Evolutionary conservation across 2,888 invertebrate genomes (phyloP), one percentile per base, ranked within the genome.

Genomic region (Chymomyza amoena): DNA sequence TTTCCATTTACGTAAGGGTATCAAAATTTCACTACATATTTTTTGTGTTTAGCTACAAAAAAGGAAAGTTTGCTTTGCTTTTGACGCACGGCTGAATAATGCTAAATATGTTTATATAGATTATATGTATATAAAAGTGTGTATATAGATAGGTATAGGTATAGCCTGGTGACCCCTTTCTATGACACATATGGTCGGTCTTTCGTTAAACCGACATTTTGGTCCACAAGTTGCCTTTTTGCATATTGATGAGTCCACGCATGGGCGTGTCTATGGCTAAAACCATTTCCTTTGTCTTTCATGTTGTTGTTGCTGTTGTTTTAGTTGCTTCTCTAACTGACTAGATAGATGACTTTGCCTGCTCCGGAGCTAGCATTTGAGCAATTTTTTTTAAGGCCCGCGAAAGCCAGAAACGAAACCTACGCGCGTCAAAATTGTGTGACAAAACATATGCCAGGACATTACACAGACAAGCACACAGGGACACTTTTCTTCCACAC

Each of bases 31-130:
- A 4, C 3, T 25, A 25, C 25, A 25, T 25, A 25, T 25, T 4
- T 4, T 25, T 25, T 25, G n/a, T 4, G 25, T 25, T 25, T 2
- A 25, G 25, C 25, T 25, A 4, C 25, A 25, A 25, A 25, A 25
- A 75, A 63, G 7, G 6, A 76, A 83, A 79, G 78, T 84, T 84
- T 74, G 80, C 85, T 77, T 84, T 85, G 80, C 87, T 80, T 82
- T 84, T 85, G 85, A 80, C 87, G 87, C 87, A 84, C 87, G 85
- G 68, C 73, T 76, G 85, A 73, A 77, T 72, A 74, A 69, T 78
- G 71, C 78, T 32, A 32, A 32, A 32, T 32, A 32, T 32, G 32
- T 32, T 7, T 32, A 32, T 32, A 32, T 32, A 25, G 25, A 2
- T 32, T 1, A 32, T 32, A 9, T 32, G 32, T 25, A 25, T 25